Evolutionary conservation across 1,140 invertebrate species (phyloP).

Genomic region (Trichonephila clavipes): DNA sequence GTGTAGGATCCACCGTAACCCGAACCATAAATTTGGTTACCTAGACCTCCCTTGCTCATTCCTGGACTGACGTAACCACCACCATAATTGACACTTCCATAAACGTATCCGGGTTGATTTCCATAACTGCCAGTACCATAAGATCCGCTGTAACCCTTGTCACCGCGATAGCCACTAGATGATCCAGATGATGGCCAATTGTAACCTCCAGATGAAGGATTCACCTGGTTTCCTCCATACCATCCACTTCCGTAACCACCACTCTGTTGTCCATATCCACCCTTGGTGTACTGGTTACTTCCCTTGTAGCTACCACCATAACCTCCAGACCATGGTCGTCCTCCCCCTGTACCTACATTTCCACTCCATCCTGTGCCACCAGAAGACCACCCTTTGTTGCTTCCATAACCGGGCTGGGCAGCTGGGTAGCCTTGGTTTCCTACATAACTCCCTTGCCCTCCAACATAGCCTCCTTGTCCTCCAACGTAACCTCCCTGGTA

Average conservation of each 20-base stretch:
- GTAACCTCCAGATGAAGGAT: not conserved
- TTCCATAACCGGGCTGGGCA: conserved; percentile 27
- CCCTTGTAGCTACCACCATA: conserved; percentile 46
- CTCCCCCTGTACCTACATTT: not conserved
- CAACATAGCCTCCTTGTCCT: not conserved
- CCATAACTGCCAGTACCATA: not conserved
- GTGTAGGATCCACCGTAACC: conserved; percentile 11
- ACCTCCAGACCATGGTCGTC: conserved; percentile 18
- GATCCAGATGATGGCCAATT: conserved; percentile 15
- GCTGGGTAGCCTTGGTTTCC: conserved; percentile 3
- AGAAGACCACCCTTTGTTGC: conserved; percentile 52
- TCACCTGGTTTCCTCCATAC: conserved; percentile 54
- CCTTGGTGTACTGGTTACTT: not conserved
- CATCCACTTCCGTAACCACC: conserved; percentile 34
- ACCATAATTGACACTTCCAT: conserved; percentile 60
- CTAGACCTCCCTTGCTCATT: conserved; percentile 8
- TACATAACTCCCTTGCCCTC: conserved; percentile 1
- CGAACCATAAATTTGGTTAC: conserved; percentile 57
- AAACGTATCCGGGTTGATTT: conserved; percentile 12
- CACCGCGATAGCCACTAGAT: not conserved
- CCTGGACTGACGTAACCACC: conserved; percentile 32
- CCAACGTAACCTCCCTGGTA: conserved; percentile 30
- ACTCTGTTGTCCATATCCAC: conserved; percentile 8
- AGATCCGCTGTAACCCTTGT: conserved; percentile 30
- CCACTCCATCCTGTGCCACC: conserved; percentile 49